Evolutionary conservation across 2,113 vertebrate genomes (phyloP).

Genomic region (Calidris pugnax): DNA sequence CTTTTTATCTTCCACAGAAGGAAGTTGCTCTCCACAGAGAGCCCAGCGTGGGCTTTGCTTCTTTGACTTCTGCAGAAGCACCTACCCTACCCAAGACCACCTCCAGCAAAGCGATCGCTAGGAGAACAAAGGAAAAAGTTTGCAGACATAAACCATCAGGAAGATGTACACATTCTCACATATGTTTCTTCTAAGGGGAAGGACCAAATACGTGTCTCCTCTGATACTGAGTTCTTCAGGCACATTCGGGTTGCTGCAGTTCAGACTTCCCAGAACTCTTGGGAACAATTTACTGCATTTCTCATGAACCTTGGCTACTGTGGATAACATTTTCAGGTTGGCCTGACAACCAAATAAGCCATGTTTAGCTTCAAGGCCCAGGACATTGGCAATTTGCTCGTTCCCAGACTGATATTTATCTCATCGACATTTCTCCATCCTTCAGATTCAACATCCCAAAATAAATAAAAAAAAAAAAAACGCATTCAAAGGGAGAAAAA

Average conservation of each 20-base stretch:
- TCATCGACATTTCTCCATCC: constrained; percentile 6
- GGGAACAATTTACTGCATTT: constrained; percentile 57
- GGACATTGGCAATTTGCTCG: not conserved
- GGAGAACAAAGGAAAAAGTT: not conserved
- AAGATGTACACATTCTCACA: not conserved
- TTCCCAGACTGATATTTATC: constrained; percentile 57
- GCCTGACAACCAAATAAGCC: constrained; percentile 57
- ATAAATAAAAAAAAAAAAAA: not conserved
- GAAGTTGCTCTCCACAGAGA: not conserved
- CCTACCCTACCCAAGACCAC: not conserved
- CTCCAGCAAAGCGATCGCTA: not conserved
- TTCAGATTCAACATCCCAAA: not conserved
- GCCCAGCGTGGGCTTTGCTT: not conserved
- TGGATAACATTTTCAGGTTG: constrained; percentile 61
- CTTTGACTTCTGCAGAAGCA: not conserved
- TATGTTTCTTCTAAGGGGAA: not conserved
- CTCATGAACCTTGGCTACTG: constrained; percentile 57
- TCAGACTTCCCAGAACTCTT: constrained; percentile 24
- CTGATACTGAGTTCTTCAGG: not conserved
- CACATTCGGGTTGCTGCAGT: not conserved
- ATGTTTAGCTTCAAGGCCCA: constrained; percentile 50
- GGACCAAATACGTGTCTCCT: not conserved
- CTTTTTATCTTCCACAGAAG: not conserved
- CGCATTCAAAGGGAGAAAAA: not conserved
- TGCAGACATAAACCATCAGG: not conserved